Evolutionary conservation across 2,113 vertebrate species (phyloP).

Genomic region (Marcusenius ussheri): DNA sequence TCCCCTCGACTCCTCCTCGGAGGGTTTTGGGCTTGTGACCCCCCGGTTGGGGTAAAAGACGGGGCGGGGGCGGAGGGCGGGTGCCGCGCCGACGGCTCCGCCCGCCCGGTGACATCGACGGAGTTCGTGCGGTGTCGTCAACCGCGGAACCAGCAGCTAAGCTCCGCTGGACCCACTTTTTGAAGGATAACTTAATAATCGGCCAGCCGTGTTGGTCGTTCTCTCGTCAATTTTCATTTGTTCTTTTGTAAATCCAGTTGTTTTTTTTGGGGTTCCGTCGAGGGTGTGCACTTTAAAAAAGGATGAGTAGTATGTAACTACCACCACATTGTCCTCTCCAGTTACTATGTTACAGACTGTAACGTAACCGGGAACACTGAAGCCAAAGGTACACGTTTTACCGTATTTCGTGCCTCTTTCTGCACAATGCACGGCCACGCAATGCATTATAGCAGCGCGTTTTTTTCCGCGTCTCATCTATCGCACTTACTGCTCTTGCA

Average conservation of each 20-base stretch:
- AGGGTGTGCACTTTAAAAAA: conserved; percentile 11
- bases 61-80: not conserved
- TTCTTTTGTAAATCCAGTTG: not conserved
- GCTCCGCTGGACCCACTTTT: conserved; percentile 6
- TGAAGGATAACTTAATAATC: conserved; percentile 17
- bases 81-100: not conserved
- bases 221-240: not conserved
- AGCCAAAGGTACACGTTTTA: conserved; percentile 16
- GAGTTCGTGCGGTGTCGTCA: conserved; percentile 17
- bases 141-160: conserved; percentile 14
- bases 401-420: conserved; percentile 9
- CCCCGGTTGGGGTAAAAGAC: not conserved
- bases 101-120: conserved; percentile 11
- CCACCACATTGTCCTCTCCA: conserved; percentile 10
- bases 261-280: not conserved
- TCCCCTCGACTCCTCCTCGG: conserved; percentile 10
- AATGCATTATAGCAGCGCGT: not conserved
- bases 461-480: not conserved
- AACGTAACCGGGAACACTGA: conserved; percentile 18
- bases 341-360: conserved; percentile 17
- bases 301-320: conserved; percentile 10
- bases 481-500: not conserved
- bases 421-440: not conserved
- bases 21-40: not conserved
- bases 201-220: not conserved